These are phyloP conservation scores for Microctonus brassicae DNA, from an alignment of 2,888 invertebrate genomes.

Conservation along the genomic window DNA sequence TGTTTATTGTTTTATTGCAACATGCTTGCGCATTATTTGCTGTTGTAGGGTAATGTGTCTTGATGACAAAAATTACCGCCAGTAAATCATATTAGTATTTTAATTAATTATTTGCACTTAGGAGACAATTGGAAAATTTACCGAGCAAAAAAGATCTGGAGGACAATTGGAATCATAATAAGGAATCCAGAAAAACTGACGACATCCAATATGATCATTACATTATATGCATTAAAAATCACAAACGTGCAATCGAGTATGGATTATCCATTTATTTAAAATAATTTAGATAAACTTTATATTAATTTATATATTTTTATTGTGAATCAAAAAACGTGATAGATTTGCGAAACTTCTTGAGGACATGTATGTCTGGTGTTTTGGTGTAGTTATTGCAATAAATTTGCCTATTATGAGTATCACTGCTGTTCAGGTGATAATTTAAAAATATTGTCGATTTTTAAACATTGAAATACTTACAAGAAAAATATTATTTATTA, in stretches of 20 bases:
- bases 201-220: not conserved
- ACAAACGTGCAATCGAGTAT: conserved; percentile 15
- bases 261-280: not conserved
- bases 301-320: not conserved
- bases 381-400: conserved; percentile 2
- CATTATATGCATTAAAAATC: not conserved
- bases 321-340: not conserved
- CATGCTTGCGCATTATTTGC: conserved; percentile 36
- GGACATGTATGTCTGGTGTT: conserved; percentile 8
- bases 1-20: conserved; percentile 13
- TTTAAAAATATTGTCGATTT: not conserved
- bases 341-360: conserved; percentile 20
- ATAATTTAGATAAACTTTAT: not conserved
- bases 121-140: not conserved
- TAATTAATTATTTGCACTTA: not conserved
- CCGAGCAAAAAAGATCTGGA: not conserved
- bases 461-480: not conserved
- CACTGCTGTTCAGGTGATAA: conserved; percentile 2
- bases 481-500: too few relatives aligned
- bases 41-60: not conserved
- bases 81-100: not conserved
- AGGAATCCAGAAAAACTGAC: not conserved
- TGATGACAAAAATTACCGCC: not conserved
- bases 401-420: conserved; percentile 14
- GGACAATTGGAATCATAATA: not conserved